Percentiles rank a stretch among this genome's conserved stretches.
These are phyloP conservation scores for Zosterops hypoxanthus DNA, from an alignment of 2,113 vertebrate genomes.

Conservation along the genomic window DNA sequence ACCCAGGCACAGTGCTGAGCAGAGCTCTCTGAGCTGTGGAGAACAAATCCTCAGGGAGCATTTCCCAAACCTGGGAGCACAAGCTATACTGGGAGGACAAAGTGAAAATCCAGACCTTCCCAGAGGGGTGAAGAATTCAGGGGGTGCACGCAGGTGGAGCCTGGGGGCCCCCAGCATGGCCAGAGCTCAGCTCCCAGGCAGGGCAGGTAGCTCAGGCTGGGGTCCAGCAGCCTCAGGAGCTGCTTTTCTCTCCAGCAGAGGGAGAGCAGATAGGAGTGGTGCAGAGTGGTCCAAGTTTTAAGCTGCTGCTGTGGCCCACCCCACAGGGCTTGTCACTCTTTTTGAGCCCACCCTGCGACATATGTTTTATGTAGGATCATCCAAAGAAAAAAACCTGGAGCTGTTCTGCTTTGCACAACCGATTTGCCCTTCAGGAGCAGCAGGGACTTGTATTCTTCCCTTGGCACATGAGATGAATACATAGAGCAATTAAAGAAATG, in stretches of 20 bases:
- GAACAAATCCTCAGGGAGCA: background rate
- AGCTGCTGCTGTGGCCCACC: background rate
- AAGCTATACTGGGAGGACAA: background rate
- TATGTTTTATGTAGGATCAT: background rate
- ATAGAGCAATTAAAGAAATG: background rate
- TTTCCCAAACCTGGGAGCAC: background rate
- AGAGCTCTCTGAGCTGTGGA: accelerated
- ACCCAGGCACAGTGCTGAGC: accelerated
- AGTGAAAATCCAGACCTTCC: background rate
- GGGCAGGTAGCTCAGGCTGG: accelerated
- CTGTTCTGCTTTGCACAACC: background rate
- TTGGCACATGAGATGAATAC: background rate
- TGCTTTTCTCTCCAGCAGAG: background rate
- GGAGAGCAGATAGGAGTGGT: background rate
- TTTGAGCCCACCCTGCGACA: background rate
- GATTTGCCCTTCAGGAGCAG: background rate
- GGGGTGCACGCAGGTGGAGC: background rate
- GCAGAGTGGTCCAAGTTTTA: background rate
- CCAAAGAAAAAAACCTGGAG: background rate
- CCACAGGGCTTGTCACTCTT: background rate
- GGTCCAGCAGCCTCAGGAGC: background rate
- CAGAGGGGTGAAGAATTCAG: background rate
- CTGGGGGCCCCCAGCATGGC: background rate
- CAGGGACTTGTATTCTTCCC: background rate
- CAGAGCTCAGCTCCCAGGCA: background rate